phyloP scores from a whole-genome alignment of 2,113 vertebrate species.

The Neoarius graeffei region DNA sequence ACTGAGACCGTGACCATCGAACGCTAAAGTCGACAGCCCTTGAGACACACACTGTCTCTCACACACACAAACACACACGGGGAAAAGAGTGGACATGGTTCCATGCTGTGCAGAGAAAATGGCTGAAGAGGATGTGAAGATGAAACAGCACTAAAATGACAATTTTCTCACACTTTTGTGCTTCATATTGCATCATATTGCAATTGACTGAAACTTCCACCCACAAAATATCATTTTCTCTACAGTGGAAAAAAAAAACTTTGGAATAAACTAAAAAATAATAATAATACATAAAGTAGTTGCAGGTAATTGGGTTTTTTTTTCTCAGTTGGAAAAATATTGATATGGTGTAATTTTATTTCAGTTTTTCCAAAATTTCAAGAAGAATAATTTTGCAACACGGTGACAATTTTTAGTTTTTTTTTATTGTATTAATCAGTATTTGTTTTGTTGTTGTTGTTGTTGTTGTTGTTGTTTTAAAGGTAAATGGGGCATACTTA shows the following conservation, averaged over 20 bases:
- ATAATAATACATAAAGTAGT: neutral
- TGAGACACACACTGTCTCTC: neutral
- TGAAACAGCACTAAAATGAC: neutral
- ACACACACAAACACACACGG: neutral
- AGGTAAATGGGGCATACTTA: neutral
- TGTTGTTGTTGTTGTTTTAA: neutral
- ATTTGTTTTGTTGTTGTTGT: no score
- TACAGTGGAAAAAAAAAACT: neutral
- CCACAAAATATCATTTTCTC: neutral
- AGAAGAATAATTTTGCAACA: neutral
- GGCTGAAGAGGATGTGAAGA: neutral
- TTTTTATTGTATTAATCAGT: neutral
- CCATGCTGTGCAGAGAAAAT: neutral
- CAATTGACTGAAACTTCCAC: neutral
- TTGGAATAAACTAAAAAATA: neutral
- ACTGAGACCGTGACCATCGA: constrained; percentile 22
- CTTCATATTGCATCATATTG: neutral
- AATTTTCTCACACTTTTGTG: constrained; percentile 1
- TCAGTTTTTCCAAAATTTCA: neutral
- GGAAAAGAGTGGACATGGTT: neutral
- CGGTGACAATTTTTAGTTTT: neutral
- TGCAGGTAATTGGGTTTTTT: neutral
- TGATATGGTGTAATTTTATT: no score
- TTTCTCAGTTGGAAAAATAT: neutral
- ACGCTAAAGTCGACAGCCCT: constrained; percentile 27